Evolutionary conservation across 2,888 invertebrate genomes (phyloP), one percentile per base, ranked within the genome.

Genomic region (Lycaena phlaeas): DNA sequence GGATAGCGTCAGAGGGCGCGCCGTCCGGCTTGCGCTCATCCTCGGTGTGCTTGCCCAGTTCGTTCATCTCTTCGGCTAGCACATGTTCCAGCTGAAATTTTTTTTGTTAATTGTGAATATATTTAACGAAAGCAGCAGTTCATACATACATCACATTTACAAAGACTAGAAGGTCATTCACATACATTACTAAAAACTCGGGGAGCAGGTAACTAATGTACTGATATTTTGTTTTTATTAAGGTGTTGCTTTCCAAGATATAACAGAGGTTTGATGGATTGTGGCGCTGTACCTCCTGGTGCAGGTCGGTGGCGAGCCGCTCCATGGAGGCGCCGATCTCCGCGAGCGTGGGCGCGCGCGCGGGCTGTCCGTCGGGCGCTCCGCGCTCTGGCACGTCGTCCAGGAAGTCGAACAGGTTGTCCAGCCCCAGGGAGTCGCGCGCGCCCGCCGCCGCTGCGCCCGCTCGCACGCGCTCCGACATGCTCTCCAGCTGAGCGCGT

Each of bases 371-470:
- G 41, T 85, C 85, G 1, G 82, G 79, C 12, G 85, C 82, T n/a
- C 81, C 81, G 0, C 79, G 57, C 43, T 75, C 64, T 22, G 79
- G 86, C 27, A 93, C 91, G 55, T 95, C 95, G 0, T 94, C 93
- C 14, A 96, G 84, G 76, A 96, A 96, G 43, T 94, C 94, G 76
- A 96, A 96, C 56, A 96, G 78, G 70, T 95, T 95, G 71, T 96
- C 96, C 57, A 96, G 76, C 66, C 95, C 95, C 0, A 95, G 92
- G 0, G 93, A 91, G 59, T 93, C 93, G 89, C 73, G n/a, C 87
- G 68, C 6, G 72, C 67, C 45, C 69, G 62, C 38, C 67, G 71
- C 14, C 68, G 68, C 0, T 79, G 56, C 0, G 73, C 79, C 0
- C 92, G 91, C 59, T 93, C 93, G 89, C 73, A 9, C 87, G 67